phyloP scores from a whole-genome alignment of 2,888 invertebrate genomes.

The Cheiracanthium punctorium region DNA sequence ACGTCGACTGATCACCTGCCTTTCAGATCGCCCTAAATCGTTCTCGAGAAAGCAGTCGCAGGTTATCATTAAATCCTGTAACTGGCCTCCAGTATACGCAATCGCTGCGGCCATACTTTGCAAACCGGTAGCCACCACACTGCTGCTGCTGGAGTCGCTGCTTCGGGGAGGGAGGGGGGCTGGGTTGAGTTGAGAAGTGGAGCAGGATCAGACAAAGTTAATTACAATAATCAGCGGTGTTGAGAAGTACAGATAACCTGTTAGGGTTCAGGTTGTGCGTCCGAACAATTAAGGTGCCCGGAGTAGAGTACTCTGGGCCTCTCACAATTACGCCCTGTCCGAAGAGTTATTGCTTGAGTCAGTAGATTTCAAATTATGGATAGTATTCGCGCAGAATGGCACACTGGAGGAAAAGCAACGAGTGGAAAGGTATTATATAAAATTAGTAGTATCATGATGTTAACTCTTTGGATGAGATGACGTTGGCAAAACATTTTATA shows the following conservation, averaged over 20 bases:
- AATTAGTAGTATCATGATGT: no score
- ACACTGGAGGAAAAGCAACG: no score
- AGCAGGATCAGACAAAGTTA: constrained; percentile 26
- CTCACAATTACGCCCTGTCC: neutral
- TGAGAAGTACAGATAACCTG: constrained; percentile 36
- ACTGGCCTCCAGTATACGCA: neutral
- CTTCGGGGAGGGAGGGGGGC: neutral
- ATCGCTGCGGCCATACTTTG: neutral
- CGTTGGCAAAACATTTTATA: no score
- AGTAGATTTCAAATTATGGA: neutral
- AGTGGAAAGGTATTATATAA: no score
- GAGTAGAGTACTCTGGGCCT: neutral
- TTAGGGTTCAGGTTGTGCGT: constrained; percentile 20
- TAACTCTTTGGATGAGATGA: no score
- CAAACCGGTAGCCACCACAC: constrained; percentile 25
- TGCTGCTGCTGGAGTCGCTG: neutral
- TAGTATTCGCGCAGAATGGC: neutral
- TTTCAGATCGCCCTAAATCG: neutral
- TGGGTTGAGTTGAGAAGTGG: neutral
- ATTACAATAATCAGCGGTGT: constrained; percentile 43
- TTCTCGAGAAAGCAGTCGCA: neutral
- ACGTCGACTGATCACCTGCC: neutral
- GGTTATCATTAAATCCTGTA: neutral
- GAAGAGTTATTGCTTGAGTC: neutral
- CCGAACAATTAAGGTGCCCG: constrained; percentile 37